Evolutionary conservation across 2,113 vertebrate genomes (phyloP), one percentile per base, ranked within the genome.

Genomic region (Pachycephala philippinensis): DNA sequence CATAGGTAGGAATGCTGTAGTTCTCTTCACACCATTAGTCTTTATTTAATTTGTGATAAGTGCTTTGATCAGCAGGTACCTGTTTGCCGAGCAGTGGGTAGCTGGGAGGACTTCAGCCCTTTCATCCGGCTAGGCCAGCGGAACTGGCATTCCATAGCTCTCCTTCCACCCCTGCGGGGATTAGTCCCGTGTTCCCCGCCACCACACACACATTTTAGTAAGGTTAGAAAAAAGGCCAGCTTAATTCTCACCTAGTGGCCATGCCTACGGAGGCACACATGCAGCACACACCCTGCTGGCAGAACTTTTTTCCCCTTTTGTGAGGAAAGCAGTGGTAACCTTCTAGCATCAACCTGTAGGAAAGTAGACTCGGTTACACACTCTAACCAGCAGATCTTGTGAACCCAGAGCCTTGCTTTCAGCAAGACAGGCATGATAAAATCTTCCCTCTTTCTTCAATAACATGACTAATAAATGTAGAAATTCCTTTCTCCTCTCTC

Each of bases 381-480:
- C 61, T 83, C 71, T 12, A 93, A 75, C 54, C 71, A 96, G 91
- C 78, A 74, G 53, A 85, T 86, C 84, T 86, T 72, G 79, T 90
- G 75, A 96, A 95, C 70, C 22, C 78, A 91, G 47, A 87, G 75
- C 59, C 47, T 93, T 89, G 92, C 96, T 96, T 90, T 94, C 93
- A 95, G 85, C 96, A 90, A 91, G 85, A 39, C 76, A 63, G 82
- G 49, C 12, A 4, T 1, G 92, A 96, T 96, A 96, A 97, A 88
- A 97, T 96, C 96, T 96, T 88, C 49, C 82, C 35, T 84, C 82
- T 91, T 95, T 94, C 93, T 94, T 94, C 95, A 96, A 77, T 87
- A 95, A 94, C 85, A 83, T 94, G 85, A 94, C 71, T 95, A 96
- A 95, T 94, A 95, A 93, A 81, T 66, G 87, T 82, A 96, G 87